A percentile compares a stretch with the other conserved stretches of the same genome.
Evolutionary conservation across 1,140 invertebrate species (phyloP).

Genomic region (Drosophila kanapiae): DNA sequence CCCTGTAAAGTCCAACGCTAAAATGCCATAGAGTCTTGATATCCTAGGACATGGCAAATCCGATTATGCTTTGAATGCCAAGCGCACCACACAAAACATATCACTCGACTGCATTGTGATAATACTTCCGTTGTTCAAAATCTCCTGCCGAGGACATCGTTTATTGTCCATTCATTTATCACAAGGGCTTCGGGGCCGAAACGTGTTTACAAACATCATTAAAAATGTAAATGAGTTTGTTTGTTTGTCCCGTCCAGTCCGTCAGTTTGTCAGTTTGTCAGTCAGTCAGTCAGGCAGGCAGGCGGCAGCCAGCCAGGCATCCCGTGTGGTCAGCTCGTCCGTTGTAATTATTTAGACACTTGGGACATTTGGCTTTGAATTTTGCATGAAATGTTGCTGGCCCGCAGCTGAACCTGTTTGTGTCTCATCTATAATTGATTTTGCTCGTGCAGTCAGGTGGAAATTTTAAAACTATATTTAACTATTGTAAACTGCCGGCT

Average conservation of each 20-base stretch:
- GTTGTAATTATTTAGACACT: constrained; percentile 73
- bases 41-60: constrained; percentile 48
- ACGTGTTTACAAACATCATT: constrained; percentile 78
- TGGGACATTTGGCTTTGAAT: constrained; percentile 66
- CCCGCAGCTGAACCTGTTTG: constrained; percentile 54
- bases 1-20: constrained; percentile 21
- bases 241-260: constrained; percentile 57
- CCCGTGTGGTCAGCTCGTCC: constrained; percentile 51
- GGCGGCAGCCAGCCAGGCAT: constrained; percentile 9
- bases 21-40: constrained; percentile 31
- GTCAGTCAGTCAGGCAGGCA: constrained; percentile 39
- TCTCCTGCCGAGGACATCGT: constrained; percentile 46
- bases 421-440: constrained; percentile 77
- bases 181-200: constrained; percentile 15
- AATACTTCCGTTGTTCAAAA: constrained; percentile 69
- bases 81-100: constrained; percentile 40
- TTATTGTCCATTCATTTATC: constrained; percentile 69
- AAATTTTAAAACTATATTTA: constrained; percentile 61
- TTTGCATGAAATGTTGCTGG: constrained; percentile 65
- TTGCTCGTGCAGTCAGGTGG: constrained; percentile 28
- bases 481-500: constrained; percentile 42
- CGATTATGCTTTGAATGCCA: constrained; percentile 47
- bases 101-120: constrained; percentile 61
- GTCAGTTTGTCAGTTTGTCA: constrained; percentile 22
- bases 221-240: constrained; percentile 83